Conservation (phyloP, 1,140 invertebrate genomes). For the Babylonia areolata region DNA sequence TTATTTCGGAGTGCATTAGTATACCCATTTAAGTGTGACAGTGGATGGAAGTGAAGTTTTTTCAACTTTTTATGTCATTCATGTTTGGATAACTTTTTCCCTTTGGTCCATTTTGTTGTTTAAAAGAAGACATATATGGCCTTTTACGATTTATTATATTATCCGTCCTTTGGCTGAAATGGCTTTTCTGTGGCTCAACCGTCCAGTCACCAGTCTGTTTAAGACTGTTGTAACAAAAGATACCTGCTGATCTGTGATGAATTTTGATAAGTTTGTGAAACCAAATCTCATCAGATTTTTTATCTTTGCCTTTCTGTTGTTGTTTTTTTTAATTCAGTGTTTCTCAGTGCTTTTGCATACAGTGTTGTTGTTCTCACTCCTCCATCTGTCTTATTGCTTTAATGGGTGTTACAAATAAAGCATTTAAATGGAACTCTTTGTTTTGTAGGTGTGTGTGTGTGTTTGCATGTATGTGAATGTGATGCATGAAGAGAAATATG, state of each 20-base stretch:
- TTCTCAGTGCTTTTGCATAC: neutral
- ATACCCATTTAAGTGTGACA: neutral
- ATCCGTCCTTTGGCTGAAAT: neutral
- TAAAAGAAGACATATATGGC: neutral
- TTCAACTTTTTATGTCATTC: neutral
- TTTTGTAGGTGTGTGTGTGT: slow-evolving; percentile 15
- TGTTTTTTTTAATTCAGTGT: neutral
- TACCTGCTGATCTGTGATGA: slow-evolving; percentile 2
- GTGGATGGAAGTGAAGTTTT: neutral
- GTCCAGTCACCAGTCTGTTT: neutral
- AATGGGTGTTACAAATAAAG: neutral
- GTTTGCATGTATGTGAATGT: neutral
- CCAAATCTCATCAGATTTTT: neutral
- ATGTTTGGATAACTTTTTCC: neutral
- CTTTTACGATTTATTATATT: neutral
- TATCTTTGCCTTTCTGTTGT: neutral
- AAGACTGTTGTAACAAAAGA: slow-evolving; percentile 3
- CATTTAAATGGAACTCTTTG: neutral
- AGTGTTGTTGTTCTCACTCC: neutral
- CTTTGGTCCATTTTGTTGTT: neutral
- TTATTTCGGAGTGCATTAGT: neutral
- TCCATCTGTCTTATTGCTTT: neutral
- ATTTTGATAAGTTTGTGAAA: neutral
- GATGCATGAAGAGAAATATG: too few relatives aligned
- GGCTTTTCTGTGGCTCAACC: neutral